Percentiles rank a stretch among this genome's conserved stretches.
phyloP scores from a whole-genome alignment of 2,113 vertebrate genomes.

The Dinomys branickii region DNA sequence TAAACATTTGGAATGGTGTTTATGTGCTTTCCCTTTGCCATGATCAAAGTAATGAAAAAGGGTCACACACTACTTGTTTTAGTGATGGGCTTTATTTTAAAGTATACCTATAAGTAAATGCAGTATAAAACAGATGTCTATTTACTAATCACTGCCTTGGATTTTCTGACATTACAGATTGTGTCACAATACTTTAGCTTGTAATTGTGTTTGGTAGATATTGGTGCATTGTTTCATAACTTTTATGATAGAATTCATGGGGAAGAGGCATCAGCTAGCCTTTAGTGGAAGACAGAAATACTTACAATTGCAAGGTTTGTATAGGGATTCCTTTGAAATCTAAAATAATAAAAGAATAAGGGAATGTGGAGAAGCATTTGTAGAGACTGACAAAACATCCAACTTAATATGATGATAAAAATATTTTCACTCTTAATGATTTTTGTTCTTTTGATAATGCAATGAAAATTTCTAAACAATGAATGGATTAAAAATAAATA shows the following conservation, averaged over 20 bases:
- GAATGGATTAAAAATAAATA: neutral
- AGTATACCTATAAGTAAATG: conserved; percentile 87
- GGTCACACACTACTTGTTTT: conserved; percentile 66
- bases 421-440: conserved; percentile 64
- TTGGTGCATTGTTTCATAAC: conserved; percentile 83
- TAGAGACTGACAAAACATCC: conserved; percentile 48
- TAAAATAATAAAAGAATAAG: conserved; percentile 67
- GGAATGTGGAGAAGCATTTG: neutral
- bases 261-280: conserved; percentile 82
- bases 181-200: conserved; percentile 84
- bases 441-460: neutral
- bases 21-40: conserved; percentile 15
- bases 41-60: conserved; percentile 36
- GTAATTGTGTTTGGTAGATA: conserved; percentile 83
- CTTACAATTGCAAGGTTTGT: conserved; percentile 82
- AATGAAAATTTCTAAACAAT: neutral
- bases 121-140: conserved; percentile 86
- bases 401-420: conserved; percentile 60
- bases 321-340: conserved; percentile 73
- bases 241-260: conserved; percentile 80
- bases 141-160: conserved; percentile 86
- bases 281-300: conserved; percentile 84
- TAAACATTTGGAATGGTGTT: conserved; percentile 31
- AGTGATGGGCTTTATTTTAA: conserved; percentile 86
- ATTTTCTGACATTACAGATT: conserved; percentile 86